These are phyloP conservation scores for Alcis repandata DNA, from an alignment of 2,888 invertebrate species.

Conservation along the genomic window DNA sequence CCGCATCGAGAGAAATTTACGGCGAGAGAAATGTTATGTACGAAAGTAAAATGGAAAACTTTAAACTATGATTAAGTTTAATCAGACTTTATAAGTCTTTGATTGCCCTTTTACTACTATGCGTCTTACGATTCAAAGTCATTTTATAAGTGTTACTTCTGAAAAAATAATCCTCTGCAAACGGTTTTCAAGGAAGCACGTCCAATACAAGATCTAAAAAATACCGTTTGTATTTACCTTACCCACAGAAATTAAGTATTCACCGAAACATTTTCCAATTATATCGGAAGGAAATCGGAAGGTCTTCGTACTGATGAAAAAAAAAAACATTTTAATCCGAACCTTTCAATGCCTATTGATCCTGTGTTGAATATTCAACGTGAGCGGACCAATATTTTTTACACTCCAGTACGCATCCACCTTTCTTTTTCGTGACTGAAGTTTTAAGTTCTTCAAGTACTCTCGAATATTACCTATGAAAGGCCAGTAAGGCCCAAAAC, in stretches of 20 bases:
- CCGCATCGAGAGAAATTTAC: no score
- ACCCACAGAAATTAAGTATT: slow-evolving; percentile 15
- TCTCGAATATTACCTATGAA: slow-evolving; percentile 52
- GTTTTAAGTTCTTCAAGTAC: slow-evolving; percentile 54
- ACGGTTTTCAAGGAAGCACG: not conserved
- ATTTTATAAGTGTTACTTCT: not conserved
- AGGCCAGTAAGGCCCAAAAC: slow-evolving; percentile 47
- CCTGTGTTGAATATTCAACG: slow-evolving; percentile 60
- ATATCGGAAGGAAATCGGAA: slow-evolving; percentile 26
- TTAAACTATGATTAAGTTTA: no score
- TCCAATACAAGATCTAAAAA: slow-evolving; percentile 7
- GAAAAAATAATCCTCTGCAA: not conserved
- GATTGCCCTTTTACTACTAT: no score
- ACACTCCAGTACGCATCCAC: slow-evolving; percentile 61
- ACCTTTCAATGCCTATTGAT: slow-evolving; percentile 57
- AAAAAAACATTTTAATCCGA: slow-evolving; percentile 56
- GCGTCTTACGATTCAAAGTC: not conserved
- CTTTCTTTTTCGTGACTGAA: slow-evolving; percentile 64
- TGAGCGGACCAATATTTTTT: slow-evolving; percentile 62
- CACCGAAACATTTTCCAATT: slow-evolving; percentile 24
- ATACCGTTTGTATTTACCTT: slow-evolving; percentile 5
- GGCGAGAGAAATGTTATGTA: no score
- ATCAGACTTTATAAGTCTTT: no score
- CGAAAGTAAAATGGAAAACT: no score
- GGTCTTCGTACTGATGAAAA: slow-evolving; percentile 39